Conservation (phyloP, 1,140 invertebrate species). For the Aphis gossypii region DNA sequence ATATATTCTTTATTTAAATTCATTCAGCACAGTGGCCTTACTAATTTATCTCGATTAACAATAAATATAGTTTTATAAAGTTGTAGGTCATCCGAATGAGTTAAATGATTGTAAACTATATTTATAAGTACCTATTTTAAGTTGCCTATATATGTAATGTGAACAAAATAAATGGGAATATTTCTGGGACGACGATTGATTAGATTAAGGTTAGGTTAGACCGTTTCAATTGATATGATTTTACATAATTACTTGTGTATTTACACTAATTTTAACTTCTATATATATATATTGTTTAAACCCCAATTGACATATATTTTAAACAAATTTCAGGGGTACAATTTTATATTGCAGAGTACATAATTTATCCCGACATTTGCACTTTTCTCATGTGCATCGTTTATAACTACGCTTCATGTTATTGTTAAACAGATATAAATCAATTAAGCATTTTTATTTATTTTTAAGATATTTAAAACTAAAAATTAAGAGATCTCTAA, state of each 20-base stretch:
- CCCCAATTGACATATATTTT: not conserved
- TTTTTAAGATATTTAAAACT: not conserved
- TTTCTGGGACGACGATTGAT: not conserved
- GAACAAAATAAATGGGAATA: not conserved
- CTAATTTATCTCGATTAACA: not conserved
- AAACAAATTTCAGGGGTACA: not conserved
- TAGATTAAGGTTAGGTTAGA: too few species aligned
- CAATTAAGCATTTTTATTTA: not conserved
- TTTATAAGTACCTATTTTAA: not conserved
- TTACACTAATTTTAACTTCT: not conserved
- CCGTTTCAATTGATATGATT: not conserved
- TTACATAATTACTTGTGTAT: not conserved
- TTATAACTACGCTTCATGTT: not conserved
- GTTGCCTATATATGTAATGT: not conserved
- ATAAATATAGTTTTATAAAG: not conserved
- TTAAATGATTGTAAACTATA: not conserved
- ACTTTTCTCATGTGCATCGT: not conserved
- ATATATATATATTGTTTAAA: not conserved
- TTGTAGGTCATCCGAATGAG: not conserved
- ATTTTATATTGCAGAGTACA: not conserved
- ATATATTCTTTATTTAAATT: not conserved
- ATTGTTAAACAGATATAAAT: not conserved
- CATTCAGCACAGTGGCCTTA: not conserved
- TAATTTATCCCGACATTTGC: not conserved
- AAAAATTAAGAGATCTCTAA: too few species aligned